Evolutionary conservation across 2,888 invertebrate genomes (phyloP).

Genomic region (Nephrocerus scutellatus): DNA sequence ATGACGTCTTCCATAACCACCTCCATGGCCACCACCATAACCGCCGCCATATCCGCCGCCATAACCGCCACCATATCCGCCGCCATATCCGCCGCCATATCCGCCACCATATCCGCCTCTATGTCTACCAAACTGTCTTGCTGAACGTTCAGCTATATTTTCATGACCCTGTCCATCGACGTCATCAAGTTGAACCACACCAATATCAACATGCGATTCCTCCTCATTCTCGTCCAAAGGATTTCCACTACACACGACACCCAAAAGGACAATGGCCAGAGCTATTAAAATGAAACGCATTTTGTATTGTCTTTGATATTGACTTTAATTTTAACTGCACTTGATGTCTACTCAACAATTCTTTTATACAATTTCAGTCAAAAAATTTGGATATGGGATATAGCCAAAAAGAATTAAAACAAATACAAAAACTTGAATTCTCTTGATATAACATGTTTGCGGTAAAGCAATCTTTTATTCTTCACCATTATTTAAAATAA

Average conservation of each 20-base stretch:
- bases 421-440: no score
- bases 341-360: no score
- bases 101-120: background rate
- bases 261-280: background rate
- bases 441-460: no score
- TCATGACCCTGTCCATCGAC: background rate
- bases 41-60: constrained; percentile 4
- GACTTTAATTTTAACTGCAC: no score
- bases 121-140: background rate
- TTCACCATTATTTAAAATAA: no score
- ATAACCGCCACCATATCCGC: background rate
- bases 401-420: no score
- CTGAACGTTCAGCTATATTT: background rate
- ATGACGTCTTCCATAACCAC: constrained; percentile 13
- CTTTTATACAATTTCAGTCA: no score
- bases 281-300: constrained; percentile 1
- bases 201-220: background rate
- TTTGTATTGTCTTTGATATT: no score
- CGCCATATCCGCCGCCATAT: no score
- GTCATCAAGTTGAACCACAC: background rate
- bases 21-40: constrained; percentile 5
- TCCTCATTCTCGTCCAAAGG: background rate
- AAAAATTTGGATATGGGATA: no score
- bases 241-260: background rate
- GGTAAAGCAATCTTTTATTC: no score